Conservation (phyloP, 2,888 invertebrate species). For the Lymantria dispar region DNA sequence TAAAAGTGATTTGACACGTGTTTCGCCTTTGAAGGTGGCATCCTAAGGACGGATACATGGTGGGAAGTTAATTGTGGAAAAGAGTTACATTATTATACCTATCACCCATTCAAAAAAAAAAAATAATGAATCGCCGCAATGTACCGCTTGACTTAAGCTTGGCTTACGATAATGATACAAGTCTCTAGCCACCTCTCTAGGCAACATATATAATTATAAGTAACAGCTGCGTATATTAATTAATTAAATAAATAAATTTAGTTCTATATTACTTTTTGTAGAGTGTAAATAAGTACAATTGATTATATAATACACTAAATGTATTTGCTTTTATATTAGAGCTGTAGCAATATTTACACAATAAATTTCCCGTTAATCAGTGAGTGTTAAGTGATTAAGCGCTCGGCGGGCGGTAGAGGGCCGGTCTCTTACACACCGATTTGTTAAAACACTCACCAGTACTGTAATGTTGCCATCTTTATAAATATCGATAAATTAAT, state of each 20-base stretch:
- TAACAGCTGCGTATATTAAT: too few relatives aligned
- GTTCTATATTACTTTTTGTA: not conserved
- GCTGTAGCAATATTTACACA: constrained; percentile 42
- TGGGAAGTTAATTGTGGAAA: too few relatives aligned
- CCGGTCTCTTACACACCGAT: constrained; percentile 72
- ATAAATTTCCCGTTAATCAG: constrained; percentile 75
- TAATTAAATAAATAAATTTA: not conserved
- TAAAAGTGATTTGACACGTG: too few relatives aligned
- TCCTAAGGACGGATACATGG: too few relatives aligned
- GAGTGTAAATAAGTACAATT: not conserved
- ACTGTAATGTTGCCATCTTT: constrained; percentile 15
- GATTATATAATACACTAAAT: not conserved
- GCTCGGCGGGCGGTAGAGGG: constrained; percentile 63
- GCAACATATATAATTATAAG: too few relatives aligned
- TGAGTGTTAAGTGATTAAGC: constrained; percentile 80
- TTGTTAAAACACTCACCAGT: constrained; percentile 60
- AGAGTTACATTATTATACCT: too few relatives aligned
- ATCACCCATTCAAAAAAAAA: too few relatives aligned
- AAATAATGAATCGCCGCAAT: too few relatives aligned
- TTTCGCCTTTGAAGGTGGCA: too few relatives aligned
- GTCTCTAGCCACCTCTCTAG: too few relatives aligned
- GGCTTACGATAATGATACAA: too few relatives aligned
- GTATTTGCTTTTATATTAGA: not conserved
- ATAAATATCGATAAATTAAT: constrained; percentile 14
- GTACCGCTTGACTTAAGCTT: too few relatives aligned